Base-by-base conservation (phyloP, 2,113 vertebrate species). In the Tupaia tana region DNA sequence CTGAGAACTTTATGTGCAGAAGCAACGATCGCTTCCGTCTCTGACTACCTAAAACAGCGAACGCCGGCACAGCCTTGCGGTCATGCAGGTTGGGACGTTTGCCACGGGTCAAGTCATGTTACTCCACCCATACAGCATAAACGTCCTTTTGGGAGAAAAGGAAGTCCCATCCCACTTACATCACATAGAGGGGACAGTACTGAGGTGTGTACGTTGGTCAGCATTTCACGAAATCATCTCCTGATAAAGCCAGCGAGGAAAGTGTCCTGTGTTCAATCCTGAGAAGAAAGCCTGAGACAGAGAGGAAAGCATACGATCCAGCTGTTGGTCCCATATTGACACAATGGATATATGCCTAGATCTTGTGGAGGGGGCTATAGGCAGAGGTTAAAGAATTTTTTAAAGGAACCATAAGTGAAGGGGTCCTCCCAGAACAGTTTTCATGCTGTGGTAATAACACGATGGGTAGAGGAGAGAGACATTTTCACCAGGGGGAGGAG, bases 1-100 rank as follows among this genome's bases (percentile, higher is more conserved):
- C 93, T 5, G 73, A 96, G 92, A 88, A 95, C 96, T 98, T 97
- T 70, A 91, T 52, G 27, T 86, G 73, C 54, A 93, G 66, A 96
- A 97, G 95, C 89, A 87, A 92, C 85, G 56, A 96, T 81, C 24
- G 70, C 22, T 9, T 90, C 80, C 9, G 10, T 79, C 75, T 84
- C 64, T 58, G 66, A 85, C 16, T 13, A 24, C 2, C 3, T 52
- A 94, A 18, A 16, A 7, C 4, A 14, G 20, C n/a, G 34, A 77
- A 31, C 25, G 15, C n/a, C 74, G 54, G 54, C 67, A 25, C 6
- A 34, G 24, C 15, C 71, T 20, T 66, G 25, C 31, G 34, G n/a
- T 77, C 43, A 11, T 4, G 34, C 2, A n/a, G 34, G 69, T 25
- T 79, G 34, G 15, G 25, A 31, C 29, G 82, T 80, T 81, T 88